Conservation (phyloP, 2,797 vertebrate species). For the Sebastes nivosus region DNA sequence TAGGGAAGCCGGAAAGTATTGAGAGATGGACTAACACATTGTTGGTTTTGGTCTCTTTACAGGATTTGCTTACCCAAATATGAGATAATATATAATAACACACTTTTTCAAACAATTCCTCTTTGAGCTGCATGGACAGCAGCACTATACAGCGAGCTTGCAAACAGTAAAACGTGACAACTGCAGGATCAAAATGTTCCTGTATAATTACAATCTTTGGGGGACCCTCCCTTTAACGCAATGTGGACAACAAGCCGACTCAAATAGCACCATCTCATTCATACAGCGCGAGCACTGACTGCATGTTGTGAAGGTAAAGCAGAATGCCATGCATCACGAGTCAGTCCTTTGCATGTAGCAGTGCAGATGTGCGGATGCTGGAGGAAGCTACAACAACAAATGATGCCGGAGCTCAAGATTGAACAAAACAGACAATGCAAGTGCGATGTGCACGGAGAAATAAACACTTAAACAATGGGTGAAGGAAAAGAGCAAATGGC, state of each 20-base stretch:
- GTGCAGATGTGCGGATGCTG: constrained; percentile 52
- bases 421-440: constrained; percentile 51
- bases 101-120: not conserved
- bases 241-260: constrained; percentile 25
- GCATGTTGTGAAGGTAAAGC: constrained; percentile 66
- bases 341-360: constrained; percentile 52
- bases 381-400: constrained; percentile 45
- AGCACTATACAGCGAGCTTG: not conserved
- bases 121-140: not conserved
- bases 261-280: not conserved
- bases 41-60: constrained; percentile 19
- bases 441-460: constrained; percentile 62
- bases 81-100: not conserved
- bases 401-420: constrained; percentile 45
- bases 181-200: not conserved
- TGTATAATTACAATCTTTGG: not conserved
- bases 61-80: not conserved
- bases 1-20: not conserved
- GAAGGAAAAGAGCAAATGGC: constrained; percentile 58
- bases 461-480: constrained; percentile 59
- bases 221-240: constrained; percentile 72
- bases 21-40: not conserved
- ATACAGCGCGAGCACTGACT: constrained; percentile 12
- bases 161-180: not conserved
- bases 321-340: constrained; percentile 75